Conservation (phyloP, 2,797 vertebrate species). For the Nannoperca obscura region DNA sequence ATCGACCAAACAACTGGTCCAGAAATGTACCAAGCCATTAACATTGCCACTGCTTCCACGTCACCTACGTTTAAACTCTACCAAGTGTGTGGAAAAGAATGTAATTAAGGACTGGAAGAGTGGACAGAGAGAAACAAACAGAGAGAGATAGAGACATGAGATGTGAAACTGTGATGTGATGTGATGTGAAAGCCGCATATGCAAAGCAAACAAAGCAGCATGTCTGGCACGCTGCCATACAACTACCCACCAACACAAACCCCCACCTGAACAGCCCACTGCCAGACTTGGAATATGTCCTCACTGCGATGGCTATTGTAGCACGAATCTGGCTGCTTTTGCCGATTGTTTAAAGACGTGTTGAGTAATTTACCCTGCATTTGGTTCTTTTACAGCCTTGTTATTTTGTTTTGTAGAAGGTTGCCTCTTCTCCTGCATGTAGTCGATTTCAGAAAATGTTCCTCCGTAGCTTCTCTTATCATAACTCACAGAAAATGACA, state of each 20-base stretch:
- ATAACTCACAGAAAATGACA: conserved; percentile 20
- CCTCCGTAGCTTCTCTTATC: background rate
- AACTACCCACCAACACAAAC: conserved; percentile 27
- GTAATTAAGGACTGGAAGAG: conserved; percentile 18
- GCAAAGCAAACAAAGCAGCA: conserved; percentile 47
- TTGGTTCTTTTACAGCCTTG: conserved; percentile 17
- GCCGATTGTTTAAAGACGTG: conserved; percentile 25
- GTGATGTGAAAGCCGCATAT: conserved; percentile 59
- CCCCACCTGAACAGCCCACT: conserved; percentile 17
- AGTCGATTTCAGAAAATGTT: conserved; percentile 3
- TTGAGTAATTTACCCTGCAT: conserved; percentile 15
- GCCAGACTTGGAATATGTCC: conserved; percentile 32
- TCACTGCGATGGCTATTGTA: conserved; percentile 2
- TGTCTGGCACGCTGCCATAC: conserved; percentile 48
- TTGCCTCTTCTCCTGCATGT: background rate
- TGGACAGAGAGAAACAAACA: conserved; percentile 27
- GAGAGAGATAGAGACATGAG: background rate
- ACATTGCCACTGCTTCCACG: background rate
- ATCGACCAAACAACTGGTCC: background rate
- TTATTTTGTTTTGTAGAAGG: conserved; percentile 18
- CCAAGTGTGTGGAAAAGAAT: background rate
- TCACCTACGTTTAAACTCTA: conserved; percentile 9
- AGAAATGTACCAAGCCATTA: background rate
- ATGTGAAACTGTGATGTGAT: conserved; percentile 32
- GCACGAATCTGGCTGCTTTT: conserved; percentile 22